Evolutionary conservation across 2,888 invertebrate species (phyloP).

Genomic region (Metellina segmentata): DNA sequence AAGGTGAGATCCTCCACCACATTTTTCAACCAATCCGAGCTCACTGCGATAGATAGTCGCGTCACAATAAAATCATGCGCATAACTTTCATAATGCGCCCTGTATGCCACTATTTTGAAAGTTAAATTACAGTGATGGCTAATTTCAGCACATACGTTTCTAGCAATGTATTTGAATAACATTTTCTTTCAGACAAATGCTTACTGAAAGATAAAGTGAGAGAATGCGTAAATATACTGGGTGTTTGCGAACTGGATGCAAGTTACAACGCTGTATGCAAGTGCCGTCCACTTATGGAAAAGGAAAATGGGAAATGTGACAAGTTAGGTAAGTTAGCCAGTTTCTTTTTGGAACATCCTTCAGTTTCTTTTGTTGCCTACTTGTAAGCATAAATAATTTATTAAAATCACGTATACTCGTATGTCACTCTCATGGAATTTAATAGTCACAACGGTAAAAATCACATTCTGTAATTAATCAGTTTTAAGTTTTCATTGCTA

Average conservation of each 20-base stretch:
- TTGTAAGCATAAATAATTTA: background rate
- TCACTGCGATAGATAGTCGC: too few species aligned
- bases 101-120: too few species aligned
- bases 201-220: background rate
- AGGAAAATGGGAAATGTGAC: background rate
- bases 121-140: too few species aligned
- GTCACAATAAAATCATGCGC: too few species aligned
- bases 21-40: too few species aligned
- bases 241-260: background rate
- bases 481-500: too few species aligned
- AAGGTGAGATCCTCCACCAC: too few species aligned
- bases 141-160: too few species aligned
- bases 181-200: background rate
- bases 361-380: background rate
- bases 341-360: too few species aligned
- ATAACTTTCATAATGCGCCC: too few species aligned
- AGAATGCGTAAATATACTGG: background rate
- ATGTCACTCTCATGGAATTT: background rate
- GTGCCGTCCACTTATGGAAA: background rate
- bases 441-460: too few species aligned
- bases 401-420: background rate
- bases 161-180: background rate
- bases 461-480: too few species aligned
- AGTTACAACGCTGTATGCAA: background rate
- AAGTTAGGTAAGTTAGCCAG: background rate